Evolutionary conservation across 2,797 vertebrate species (phyloP).

Genomic region (Steatocranus sp.): DNA sequence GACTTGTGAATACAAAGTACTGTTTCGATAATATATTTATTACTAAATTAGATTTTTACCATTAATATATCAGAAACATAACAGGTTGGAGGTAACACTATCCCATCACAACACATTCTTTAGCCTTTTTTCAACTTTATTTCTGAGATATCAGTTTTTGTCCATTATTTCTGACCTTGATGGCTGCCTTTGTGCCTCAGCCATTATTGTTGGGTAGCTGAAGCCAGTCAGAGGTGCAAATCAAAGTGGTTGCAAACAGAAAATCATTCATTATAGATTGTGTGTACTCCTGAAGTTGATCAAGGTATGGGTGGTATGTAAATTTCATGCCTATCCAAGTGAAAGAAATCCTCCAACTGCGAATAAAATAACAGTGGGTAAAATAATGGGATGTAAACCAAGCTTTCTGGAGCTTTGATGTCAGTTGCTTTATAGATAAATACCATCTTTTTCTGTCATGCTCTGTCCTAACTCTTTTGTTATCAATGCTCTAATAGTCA

Average conservation of each 20-base stretch:
- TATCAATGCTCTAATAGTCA: neutral
- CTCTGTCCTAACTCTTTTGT: neutral
- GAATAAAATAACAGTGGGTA: neutral
- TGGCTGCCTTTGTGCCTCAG: neutral
- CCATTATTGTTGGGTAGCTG: neutral
- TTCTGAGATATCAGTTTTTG: neutral
- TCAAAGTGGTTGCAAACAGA: neutral
- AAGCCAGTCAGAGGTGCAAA: neutral
- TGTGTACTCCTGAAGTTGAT: neutral
- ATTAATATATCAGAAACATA: neutral
- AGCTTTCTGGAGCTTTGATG: neutral
- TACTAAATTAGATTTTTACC: neutral
- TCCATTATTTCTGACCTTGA: neutral
- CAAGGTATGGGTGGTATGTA: neutral
- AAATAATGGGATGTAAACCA: neutral
- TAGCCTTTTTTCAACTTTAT: neutral
- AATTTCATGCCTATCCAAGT: neutral
- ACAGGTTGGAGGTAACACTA: rapidly evolving
- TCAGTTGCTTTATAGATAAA: neutral
- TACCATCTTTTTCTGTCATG: neutral
- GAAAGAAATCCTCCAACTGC: neutral
- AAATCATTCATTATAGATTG: neutral
- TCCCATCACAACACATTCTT: neutral
- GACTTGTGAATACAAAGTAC: neutral
- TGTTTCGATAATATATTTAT: neutral